Conservation (phyloP, 2,888 invertebrate genomes). For the Nomada goodeniana region DNA sequence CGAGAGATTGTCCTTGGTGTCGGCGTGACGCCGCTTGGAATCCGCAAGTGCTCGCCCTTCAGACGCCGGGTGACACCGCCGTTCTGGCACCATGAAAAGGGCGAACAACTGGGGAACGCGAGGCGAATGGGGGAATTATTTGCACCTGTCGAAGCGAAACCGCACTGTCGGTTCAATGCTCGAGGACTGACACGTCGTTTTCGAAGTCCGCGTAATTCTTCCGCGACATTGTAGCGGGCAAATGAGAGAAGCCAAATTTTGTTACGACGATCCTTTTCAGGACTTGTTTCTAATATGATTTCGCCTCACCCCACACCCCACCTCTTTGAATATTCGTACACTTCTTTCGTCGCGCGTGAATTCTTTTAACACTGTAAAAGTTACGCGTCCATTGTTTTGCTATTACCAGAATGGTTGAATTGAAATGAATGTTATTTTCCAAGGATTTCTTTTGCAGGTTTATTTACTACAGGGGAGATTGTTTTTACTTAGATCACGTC, state of each 20-base stretch:
- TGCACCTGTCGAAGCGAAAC: conserved; percentile 52
- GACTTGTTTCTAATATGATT: too few relatives aligned
- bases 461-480: background rate
- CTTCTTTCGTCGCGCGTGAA: too few relatives aligned
- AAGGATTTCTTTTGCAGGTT: background rate
- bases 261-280: background rate
- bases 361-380: too few relatives aligned
- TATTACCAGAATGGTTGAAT: too few relatives aligned
- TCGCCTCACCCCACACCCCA: too few relatives aligned
- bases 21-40: conserved; percentile 41
- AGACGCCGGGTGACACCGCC: conserved; percentile 13
- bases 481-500: background rate
- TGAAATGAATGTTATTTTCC: too few relatives aligned
- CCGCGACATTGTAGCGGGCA: background rate
- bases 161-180: conserved; percentile 36
- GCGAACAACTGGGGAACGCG: conserved; percentile 41
- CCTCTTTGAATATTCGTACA: too few relatives aligned
- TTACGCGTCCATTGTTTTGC: too few relatives aligned
- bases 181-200: conserved; percentile 2
- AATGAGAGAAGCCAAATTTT: background rate
- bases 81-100: conserved; percentile 45
- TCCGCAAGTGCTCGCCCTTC: conserved; percentile 27
- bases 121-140: conserved; percentile 53
- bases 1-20: conserved; percentile 60
- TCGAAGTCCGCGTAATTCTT: too few relatives aligned